phyloP scores from a whole-genome alignment of 2,113 vertebrate species.

The Athene noctua region DNA sequence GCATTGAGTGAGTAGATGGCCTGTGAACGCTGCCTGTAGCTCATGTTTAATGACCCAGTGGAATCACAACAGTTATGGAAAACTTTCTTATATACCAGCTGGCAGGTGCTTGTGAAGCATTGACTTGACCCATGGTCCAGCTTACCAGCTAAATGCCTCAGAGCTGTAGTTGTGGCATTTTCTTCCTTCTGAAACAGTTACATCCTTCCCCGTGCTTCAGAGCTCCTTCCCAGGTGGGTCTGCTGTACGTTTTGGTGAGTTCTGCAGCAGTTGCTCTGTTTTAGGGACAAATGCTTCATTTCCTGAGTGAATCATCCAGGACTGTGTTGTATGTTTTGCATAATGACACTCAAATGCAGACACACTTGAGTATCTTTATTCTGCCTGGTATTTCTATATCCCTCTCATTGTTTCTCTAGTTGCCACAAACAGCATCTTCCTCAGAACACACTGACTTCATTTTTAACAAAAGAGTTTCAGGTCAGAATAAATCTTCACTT shows the following conservation, averaged over 20 bases:
- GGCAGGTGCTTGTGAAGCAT: neutral
- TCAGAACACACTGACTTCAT: neutral
- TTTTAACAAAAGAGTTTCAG: neutral
- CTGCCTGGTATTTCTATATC: neutral
- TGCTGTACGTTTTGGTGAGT: neutral
- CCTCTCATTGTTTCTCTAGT: neutral
- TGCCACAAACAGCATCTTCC: neutral
- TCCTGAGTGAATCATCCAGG: neutral
- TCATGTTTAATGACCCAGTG: neutral
- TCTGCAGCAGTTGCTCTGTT: neutral
- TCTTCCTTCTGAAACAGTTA: neutral
- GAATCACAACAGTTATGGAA: neutral
- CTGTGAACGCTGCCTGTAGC: neutral
- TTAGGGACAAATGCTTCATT: neutral
- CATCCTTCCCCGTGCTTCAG: neutral
- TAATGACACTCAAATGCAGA: neutral
- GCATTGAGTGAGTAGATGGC: neutral
- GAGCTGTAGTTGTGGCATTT: neutral
- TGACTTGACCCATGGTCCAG: neutral
- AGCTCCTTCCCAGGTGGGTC: neutral
- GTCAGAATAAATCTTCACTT: neutral
- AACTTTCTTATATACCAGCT: neutral
- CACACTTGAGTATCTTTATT: neutral
- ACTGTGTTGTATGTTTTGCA: neutral
- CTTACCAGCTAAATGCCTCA: neutral